phyloP scores from a whole-genome alignment of 2,888 invertebrate genomes.

The Macrosoma leucophasiata region DNA sequence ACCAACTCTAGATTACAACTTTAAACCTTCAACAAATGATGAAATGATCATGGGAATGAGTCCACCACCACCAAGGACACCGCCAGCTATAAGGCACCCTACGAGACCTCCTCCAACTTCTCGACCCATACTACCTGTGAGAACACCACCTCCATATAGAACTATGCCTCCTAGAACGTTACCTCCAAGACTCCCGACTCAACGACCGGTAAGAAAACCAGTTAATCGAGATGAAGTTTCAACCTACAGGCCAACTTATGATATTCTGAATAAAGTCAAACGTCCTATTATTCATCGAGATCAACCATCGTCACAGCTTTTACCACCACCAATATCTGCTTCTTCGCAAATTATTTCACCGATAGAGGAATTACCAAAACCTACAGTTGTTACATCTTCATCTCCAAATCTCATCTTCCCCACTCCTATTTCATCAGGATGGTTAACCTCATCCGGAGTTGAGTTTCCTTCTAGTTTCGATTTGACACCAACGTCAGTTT shows the following conservation, averaged over 20 bases:
- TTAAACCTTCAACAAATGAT: constrained; percentile 60
- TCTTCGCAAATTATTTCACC: constrained; percentile 37
- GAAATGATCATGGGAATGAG: constrained; percentile 75
- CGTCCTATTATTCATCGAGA: constrained; percentile 50
- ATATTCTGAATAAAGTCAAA: constrained; percentile 53
- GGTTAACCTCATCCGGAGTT: constrained; percentile 61
- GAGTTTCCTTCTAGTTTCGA: constrained; percentile 62
- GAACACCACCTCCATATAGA: constrained; percentile 53
- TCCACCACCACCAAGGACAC: constrained; percentile 64
- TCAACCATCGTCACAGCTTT: constrained; percentile 56
- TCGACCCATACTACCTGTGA: constrained; percentile 44
- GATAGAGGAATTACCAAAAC: constrained; percentile 33
- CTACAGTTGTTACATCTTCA: constrained; percentile 32
- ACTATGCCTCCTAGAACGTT: constrained; percentile 52
- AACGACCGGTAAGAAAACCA: constrained; percentile 51
- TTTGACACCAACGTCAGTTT: constrained; percentile 52
- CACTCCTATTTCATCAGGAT: constrained; percentile 58
- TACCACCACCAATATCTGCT: constrained; percentile 54
- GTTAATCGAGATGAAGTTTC: constrained; percentile 54
- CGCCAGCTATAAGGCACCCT: constrained; percentile 42
- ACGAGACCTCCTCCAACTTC: constrained; percentile 44
- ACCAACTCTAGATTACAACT: constrained; percentile 57
- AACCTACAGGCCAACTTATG: constrained; percentile 60
- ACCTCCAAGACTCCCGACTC: constrained; percentile 44
- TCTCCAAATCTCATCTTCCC: constrained; percentile 56